Base-by-base conservation (phyloP, 2,797 vertebrate genomes). In the Chiroxiphia lanceolata region DNA sequence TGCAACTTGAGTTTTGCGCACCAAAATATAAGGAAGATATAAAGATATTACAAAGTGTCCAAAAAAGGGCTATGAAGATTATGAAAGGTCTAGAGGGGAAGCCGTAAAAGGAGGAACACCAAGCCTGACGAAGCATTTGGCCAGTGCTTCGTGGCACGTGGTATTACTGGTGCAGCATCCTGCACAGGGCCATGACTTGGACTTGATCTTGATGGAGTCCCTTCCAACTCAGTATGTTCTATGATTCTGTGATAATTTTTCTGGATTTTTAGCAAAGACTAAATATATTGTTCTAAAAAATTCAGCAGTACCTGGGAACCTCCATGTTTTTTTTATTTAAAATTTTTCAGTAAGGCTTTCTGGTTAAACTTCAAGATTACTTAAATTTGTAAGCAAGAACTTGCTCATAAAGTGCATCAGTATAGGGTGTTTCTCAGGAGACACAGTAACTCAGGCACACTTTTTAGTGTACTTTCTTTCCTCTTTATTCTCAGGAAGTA, bases 1-100 rank as follows among this genome's bases (percentile, higher is more conserved):
- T 42, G 22, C 12, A 40, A 40, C 38, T 40, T 40, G 13, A 3
- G 29, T 0, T 80, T 6, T 26, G 47, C 5, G 1, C 1, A 3
- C 20, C 19, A 7, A 22, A 42, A 34, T 19, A 53, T 47, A 34
- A 47, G 18, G 53, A 74, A 47, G 14, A 26, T 34, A 22, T 11
- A 26, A 67, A 68, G 29, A 10, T 67, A 26, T 25, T 40, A 18
- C 3, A 53, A 81, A 53, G 38, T 26, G 8, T 60, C 17, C 14
- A 47, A 54, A 51, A 72, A 59, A 34, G 3, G 6, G 3, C 9
- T 47, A 13, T 40, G n/a, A 81, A 68, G 21, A 29, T 11, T 3
- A 26, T 33, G 10, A 68, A 48, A 47, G 8, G 4, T 53, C 38
- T 33, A 31, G 29, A 61, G 31, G 17, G 8, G 15, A 42, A 54